Evolutionary conservation across 2,113 vertebrate genomes (phyloP).

Genomic region (Hyperoodon ampullatus): DNA sequence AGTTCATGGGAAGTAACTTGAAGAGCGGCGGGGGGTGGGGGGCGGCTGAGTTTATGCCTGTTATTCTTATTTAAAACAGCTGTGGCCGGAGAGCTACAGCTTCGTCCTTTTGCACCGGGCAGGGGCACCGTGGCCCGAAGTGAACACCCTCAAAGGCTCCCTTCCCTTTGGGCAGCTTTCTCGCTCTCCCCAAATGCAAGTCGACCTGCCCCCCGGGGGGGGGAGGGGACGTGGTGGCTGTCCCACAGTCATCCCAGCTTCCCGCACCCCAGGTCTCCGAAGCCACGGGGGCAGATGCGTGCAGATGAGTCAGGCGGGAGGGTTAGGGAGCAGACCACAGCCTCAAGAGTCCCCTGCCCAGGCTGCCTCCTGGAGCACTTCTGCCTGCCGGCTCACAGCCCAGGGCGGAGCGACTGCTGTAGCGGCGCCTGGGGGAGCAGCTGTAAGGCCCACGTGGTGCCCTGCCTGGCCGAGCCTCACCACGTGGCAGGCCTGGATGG

Average conservation of each 20-base stretch:
- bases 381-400: background rate
- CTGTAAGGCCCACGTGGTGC: slow-evolving; percentile 71
- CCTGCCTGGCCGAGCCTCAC: slow-evolving; percentile 73
- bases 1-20: slow-evolving; percentile 87
- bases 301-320: slow-evolving; percentile 67
- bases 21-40: slow-evolving; percentile 55
- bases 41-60: slow-evolving; percentile 84
- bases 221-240: background rate
- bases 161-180: background rate
- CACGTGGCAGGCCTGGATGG: slow-evolving; percentile 83
- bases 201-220: background rate
- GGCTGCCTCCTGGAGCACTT: background rate
- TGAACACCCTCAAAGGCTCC: slow-evolving; percentile 73
- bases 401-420: slow-evolving; percentile 48
- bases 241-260: background rate
- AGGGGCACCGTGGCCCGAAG: slow-evolving; percentile 76
- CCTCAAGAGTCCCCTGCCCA: background rate
- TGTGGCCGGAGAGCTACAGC: slow-evolving; percentile 83
- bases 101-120: slow-evolving; percentile 76
- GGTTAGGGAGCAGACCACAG: slow-evolving; percentile 28
- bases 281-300: slow-evolving; percentile 65
- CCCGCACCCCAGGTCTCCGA: no score
- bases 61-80: slow-evolving; percentile 89
- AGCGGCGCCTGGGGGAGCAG: slow-evolving; percentile 71
- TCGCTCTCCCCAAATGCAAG: background rate